Conservation (phyloP, 2,113 vertebrate genomes). For the Amblyornis subalaris region DNA sequence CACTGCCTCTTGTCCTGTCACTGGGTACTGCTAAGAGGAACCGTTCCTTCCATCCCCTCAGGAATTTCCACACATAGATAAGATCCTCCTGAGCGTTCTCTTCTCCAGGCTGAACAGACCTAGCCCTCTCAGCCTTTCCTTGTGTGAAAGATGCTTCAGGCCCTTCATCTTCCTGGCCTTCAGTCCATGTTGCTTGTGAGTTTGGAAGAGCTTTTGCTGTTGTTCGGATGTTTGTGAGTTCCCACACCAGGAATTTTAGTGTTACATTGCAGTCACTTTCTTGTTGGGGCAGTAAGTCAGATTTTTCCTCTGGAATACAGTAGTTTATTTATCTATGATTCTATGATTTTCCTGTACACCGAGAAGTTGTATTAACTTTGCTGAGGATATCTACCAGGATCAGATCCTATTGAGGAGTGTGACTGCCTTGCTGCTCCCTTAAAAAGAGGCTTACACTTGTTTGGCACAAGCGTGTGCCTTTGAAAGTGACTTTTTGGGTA, state of each 20-base stretch:
- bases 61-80: background rate
- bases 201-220: background rate
- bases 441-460: background rate
- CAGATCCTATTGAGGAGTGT: background rate
- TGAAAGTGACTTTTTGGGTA: background rate
- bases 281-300: background rate
- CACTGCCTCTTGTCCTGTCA: background rate
- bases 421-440: background rate
- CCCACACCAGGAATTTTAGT: background rate
- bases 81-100: background rate
- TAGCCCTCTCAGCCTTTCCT: background rate
- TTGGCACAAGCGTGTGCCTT: background rate
- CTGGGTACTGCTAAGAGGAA: rapidly evolving
- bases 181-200: background rate
- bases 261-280: background rate
- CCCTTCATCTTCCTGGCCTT: background rate
- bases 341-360: background rate
- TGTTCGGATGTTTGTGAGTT: background rate
- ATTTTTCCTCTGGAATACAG: background rate
- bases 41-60: background rate
- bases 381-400: background rate
- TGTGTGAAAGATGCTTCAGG: background rate
- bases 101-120: background rate
- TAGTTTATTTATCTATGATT: background rate
- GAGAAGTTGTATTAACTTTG: background rate